phyloP scores from a whole-genome alignment of 1,140 invertebrate species.

The Tetragonula clypearis region DNA sequence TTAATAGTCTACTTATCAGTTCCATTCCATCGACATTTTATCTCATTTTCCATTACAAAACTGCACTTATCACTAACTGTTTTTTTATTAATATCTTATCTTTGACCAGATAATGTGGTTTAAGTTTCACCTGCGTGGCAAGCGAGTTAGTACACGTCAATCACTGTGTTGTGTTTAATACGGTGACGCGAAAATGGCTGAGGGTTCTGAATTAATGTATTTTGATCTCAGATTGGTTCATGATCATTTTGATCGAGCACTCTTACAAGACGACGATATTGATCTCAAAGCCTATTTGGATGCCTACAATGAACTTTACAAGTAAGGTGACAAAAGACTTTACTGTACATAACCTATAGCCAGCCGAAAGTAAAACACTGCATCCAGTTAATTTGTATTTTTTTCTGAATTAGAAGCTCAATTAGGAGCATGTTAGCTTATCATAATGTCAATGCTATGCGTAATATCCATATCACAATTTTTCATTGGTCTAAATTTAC shows the following conservation, averaged over 20 bases:
- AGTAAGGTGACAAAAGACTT: constrained; percentile 74
- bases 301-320: constrained; percentile 82
- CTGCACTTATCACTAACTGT: neutral
- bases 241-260: constrained; percentile 78
- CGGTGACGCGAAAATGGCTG: constrained; percentile 73
- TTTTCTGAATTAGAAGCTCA: neutral
- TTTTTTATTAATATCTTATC: neutral
- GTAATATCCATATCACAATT: neutral
- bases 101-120: constrained; percentile 30
- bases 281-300: constrained; percentile 79
- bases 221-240: constrained; percentile 79
- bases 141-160: neutral
- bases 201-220: constrained; percentile 70
- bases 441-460: neutral
- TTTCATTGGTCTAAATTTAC: neutral
- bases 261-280: constrained; percentile 81
- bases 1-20: neutral
- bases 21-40: neutral
- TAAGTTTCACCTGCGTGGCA: constrained; percentile 23
- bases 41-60: neutral
- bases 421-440: neutral
- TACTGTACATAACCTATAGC: constrained; percentile 34
- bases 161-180: neutral
- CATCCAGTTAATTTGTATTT: neutral
- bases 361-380: neutral